Conservation (phyloP, 1,140 invertebrate genomes). For the Apis mellifera region Amel_HAv3.1 CM009936.2:17031001-17031500, state of each 20-base stretch:
- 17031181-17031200: background rate
- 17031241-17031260: too few relatives aligned
- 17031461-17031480: background rate
- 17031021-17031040: conserved; percentile 8
- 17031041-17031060: background rate
- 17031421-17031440: background rate
- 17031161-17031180: conserved; percentile 5
- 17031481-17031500: background rate
- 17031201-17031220: background rate
- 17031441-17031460: background rate
- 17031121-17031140: conserved; percentile 49
- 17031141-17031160: conserved; percentile 20
- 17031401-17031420: too few relatives aligned
- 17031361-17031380: too few relatives aligned
- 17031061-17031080: background rate
- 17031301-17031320: too few relatives aligned
- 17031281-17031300: too few relatives aligned
- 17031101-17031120: conserved; percentile 23
- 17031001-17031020: background rate
- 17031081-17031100: conserved; percentile 19
- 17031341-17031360: too few relatives aligned
- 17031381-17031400: too few relatives aligned
- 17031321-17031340: too few relatives aligned
- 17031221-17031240: background rate
- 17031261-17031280: too few relatives aligned